Evolutionary conservation across 1,140 invertebrate genomes (phyloP).

Genomic region (Achatina immaculata): DNA sequence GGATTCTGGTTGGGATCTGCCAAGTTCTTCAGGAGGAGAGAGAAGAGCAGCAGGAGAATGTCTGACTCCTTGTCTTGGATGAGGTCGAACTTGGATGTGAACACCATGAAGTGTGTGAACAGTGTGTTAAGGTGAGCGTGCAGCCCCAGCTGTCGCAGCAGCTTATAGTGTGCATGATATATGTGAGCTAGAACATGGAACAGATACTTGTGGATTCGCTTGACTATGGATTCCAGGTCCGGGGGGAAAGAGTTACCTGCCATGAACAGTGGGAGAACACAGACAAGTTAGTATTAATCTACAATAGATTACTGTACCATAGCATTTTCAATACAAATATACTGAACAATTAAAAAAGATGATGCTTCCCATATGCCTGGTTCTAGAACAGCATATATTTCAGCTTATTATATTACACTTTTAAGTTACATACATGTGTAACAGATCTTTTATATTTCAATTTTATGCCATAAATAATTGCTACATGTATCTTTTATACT

Average conservation of each 20-base stretch:
- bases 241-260: constrained; percentile 94
- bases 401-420: background rate
- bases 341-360: background rate
- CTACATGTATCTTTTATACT: too few species aligned
- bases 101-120: constrained; percentile 93
- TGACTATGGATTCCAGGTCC: constrained; percentile 93
- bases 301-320: background rate
- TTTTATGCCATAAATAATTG: too few species aligned
- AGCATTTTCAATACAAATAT: background rate
- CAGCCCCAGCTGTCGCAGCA: constrained; percentile 90
- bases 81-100: constrained; percentile 88
- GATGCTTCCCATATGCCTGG: background rate
- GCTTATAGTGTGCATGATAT: constrained; percentile 97
- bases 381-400: background rate
- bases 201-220: constrained; percentile 94
- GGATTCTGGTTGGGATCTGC: constrained; percentile 62
- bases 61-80: constrained; percentile 93
- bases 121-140: constrained; percentile 94
- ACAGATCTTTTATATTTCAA: too few species aligned
- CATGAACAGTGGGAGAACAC: background rate
- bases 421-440: too few species aligned
- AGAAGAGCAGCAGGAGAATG: constrained; percentile 79
- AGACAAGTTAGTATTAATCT: background rate
- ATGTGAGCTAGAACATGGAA: constrained; percentile 98
- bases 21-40: constrained; percentile 60